Conservation (phyloP, 2,797 vertebrate genomes). For the Schizopygopsis pylzovi region DNA sequence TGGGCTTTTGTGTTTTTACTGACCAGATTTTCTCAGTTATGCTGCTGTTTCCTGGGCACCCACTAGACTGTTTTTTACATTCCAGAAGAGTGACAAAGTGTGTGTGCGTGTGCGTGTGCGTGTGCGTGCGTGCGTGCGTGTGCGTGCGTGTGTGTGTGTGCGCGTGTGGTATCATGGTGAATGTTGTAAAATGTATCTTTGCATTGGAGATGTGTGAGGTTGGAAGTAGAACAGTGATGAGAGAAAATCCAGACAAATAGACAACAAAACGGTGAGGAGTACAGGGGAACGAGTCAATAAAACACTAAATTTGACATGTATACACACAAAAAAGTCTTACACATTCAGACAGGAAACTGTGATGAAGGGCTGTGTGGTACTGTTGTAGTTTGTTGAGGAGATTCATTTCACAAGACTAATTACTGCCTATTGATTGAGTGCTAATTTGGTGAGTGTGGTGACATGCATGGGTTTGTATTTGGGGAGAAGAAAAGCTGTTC, state of each 20-base stretch:
- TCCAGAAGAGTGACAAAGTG: conserved; percentile 32
- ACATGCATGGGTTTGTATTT: conserved; percentile 80
- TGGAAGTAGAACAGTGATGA: conserved; percentile 28
- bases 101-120: neutral
- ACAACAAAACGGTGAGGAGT: neutral
- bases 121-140: neutral
- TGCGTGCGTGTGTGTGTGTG: neutral
- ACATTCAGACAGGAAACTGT: conserved; percentile 53
- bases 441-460: conserved; percentile 66
- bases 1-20: conserved; percentile 45
- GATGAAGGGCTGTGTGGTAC: conserved; percentile 58
- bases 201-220: conserved; percentile 1
- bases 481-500: conserved; percentile 51
- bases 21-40: conserved; percentile 39
- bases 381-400: conserved; percentile 65
- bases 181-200: conserved; percentile 8
- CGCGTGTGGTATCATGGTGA: conserved; percentile 1
- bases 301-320: conserved; percentile 29
- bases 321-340: conserved; percentile 43
- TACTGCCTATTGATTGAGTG: conserved; percentile 72
- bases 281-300: neutral
- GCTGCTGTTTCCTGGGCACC: conserved; percentile 42
- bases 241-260: conserved; percentile 14
- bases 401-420: conserved; percentile 72
- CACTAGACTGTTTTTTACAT: conserved; percentile 44